Conservation (phyloP, 2,888 invertebrate genomes). For the Entomobrya proxima region DNA sequence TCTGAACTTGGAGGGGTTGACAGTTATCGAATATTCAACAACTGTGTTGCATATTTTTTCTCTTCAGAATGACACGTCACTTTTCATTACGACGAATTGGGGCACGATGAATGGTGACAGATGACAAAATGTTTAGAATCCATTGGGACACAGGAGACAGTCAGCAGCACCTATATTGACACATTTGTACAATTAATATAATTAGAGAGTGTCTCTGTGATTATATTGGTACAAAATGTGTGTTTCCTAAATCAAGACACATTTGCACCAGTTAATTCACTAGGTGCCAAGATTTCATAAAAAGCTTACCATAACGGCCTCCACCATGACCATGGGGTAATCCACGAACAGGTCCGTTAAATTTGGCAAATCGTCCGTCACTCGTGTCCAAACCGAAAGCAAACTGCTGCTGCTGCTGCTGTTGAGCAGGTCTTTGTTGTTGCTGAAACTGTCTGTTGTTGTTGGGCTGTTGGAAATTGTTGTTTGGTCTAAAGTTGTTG, state of each 20-base stretch:
- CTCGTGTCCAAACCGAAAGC: slow-evolving; percentile 64
- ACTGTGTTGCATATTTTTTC: background rate
- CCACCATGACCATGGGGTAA: slow-evolving; percentile 68
- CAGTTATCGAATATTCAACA: background rate
- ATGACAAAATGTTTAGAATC: slow-evolving; percentile 34
- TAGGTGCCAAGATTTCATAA: background rate
- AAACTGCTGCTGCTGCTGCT: slow-evolving; percentile 54
- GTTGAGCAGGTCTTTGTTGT: slow-evolving; percentile 46
- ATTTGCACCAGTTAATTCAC: background rate
- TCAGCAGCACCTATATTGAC: slow-evolving; percentile 64
- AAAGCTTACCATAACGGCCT: slow-evolving; percentile 62
- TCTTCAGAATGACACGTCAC: background rate
- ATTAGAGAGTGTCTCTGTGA: background rate
- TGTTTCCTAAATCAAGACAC: no score
- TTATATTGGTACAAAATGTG: no score
- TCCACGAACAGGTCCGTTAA: slow-evolving; percentile 68
- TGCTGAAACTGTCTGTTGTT: slow-evolving; percentile 56
- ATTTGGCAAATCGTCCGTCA: slow-evolving; percentile 63
- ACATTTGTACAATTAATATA: background rate
- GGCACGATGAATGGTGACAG: background rate
- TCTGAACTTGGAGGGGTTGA: slow-evolving; percentile 35
- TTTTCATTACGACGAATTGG: background rate
- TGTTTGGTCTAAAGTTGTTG: slow-evolving; percentile 25
- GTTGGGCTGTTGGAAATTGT: slow-evolving; percentile 50
- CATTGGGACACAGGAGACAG: slow-evolving; percentile 64